Base-by-base conservation (phyloP, 1,140 invertebrate genomes). In the Brevipalpus yothersi region DNA sequence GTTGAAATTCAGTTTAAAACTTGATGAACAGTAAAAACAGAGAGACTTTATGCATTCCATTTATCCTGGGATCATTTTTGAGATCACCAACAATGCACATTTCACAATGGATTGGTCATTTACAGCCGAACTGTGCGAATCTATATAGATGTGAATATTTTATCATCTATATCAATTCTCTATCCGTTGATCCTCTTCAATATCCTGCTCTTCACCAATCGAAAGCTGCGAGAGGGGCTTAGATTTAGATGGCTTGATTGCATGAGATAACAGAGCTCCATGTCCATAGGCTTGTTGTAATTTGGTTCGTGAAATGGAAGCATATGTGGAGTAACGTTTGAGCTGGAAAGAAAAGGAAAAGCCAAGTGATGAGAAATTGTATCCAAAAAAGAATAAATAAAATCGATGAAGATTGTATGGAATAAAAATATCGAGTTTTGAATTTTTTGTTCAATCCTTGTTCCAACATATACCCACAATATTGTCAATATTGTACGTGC, bases 191-290 rank as follows among this genome's bases (percentile, higher is more conserved):
- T 49, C 45, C n/a, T 49, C 47, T 2, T 58, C 58, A 21, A 41
- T n/a, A 31, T 40, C 31, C 43, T 17, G 43, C 21, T 58, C 58
- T 40, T 58, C 58, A n/a, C 58, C 58, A 13, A 58, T 58, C 3
- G 45, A 31, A 15, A 58, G 58, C 13, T 31, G n/a, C 2, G 58
- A 51, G 17, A 58, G 41, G 2, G 58, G 58, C 21, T 58, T 58
- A 15, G 58, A 58, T 57, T 41, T 43, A 17, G 12, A 17, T 39
- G 19, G 11, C 12, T 40, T 41, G 23, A 11, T 55, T 55, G 23
- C 15, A 19, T 15, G 21, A 39, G 15, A 15, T 19, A 57, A 5
- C 1, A 42, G 11, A 17, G 41, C 40, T 1, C 41, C 17, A 11
- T 8, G 7, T 42, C 56, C 41, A 57, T 8, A 42, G 19, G 13